Evolutionary conservation across 2,113 vertebrate genomes (phyloP), one percentile per base, ranked within the genome.

Genomic region (Nycticorax nycticorax): DNA sequence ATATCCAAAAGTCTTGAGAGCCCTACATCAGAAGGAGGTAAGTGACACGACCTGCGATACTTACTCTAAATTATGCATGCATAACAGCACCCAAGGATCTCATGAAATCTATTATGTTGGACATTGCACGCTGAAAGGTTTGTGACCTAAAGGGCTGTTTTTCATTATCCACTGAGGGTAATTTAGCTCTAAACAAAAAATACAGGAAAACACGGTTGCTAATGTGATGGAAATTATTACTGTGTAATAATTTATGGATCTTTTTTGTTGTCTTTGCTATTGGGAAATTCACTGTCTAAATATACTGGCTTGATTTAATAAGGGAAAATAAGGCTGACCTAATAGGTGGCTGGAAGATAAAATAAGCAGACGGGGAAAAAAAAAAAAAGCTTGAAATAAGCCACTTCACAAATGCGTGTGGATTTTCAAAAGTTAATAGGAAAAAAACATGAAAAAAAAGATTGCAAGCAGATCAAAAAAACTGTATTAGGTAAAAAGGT

Each of bases 191-290:
- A 88, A 92, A 93, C 73, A 93, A 87, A 92, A 93, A 45, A 67
- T 15, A 73, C 24, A 92, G 57, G 48, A 92, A 85, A 91, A 89
- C n/a, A 72, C 3, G 1, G 41, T 59, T 79, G 71, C n/a, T 93
- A 89, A 93, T 83, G 69, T 69, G 77, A 85, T 91, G 53, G 69
- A 79, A 96, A 93, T 82, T 89, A 92, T 78, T 92, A 81, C 62
- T 76, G 39, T 64, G 53, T 47, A 92, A 79, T 83, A 95, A 93
- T 82, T 92, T 85, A 89, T 88, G 74, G 66, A 56, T 85, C 84
- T 66, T 85, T 55, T 91, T 93, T 92, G 69, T 78, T 93, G 69
- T 89, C 56, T 92, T 92, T 57, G 26, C 74, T 89, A 30, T 88
- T 92, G 69, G 41, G 57, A 93, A 95, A 87, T 89, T 83, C 62